Evolutionary conservation across 2,888 invertebrate genomes (phyloP).

Genomic region (Cremastinae sp.): DNA sequence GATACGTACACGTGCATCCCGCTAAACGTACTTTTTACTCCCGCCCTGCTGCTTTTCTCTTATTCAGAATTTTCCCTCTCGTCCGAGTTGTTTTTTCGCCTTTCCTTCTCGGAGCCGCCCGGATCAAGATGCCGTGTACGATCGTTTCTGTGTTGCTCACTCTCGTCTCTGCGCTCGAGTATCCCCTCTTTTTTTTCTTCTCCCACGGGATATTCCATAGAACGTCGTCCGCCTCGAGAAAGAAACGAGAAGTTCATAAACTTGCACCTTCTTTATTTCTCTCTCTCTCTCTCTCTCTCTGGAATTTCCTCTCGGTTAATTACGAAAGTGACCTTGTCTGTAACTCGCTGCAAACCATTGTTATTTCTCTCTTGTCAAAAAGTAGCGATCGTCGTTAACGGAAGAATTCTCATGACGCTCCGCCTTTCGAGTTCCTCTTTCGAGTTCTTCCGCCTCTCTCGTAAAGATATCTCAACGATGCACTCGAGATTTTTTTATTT

Average conservation of each 20-base stretch:
- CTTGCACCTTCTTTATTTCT: conserved; percentile 1
- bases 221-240: conserved; percentile 4
- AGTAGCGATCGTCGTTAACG: neutral
- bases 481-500: too few relatives aligned
- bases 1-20: conserved; percentile 32
- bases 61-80: neutral
- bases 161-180: neutral
- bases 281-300: too few relatives aligned
- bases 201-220: conserved; percentile 14
- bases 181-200: neutral
- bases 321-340: conserved; percentile 2
- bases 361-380: neutral
- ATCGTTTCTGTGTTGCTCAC: conserved; percentile 24
- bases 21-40: conserved; percentile 9
- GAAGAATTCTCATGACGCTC: neutral
- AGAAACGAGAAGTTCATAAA: conserved; percentile 15
- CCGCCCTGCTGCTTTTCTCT: neutral
- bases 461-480: too few relatives aligned
- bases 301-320: conserved; percentile 4
- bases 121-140: neutral
- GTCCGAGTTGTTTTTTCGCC: conserved; percentile 12
- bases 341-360: neutral
- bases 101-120: conserved; percentile 14
- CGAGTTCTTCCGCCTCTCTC: too few relatives aligned
- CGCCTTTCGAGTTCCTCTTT: too few relatives aligned